These are phyloP conservation scores for Laupala kohalensis DNA, from an alignment of 1,140 invertebrate genomes.

Conservation along the genomic window DNA sequence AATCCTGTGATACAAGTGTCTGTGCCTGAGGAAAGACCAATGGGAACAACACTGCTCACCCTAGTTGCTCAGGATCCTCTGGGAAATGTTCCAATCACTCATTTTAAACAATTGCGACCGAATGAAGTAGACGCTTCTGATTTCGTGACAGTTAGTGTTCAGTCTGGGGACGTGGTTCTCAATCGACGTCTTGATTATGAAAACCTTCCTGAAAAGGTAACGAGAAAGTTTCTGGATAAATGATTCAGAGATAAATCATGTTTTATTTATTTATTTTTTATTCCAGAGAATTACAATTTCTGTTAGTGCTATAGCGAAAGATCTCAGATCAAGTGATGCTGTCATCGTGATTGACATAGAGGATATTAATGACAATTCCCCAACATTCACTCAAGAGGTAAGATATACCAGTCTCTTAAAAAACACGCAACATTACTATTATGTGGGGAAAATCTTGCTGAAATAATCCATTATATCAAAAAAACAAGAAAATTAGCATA, in stretches of 20 bases:
- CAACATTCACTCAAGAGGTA: slow-evolving; percentile 51
- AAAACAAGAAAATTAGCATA: no score
- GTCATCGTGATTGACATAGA: slow-evolving; percentile 53
- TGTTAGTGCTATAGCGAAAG: slow-evolving; percentile 54
- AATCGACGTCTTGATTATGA: slow-evolving; percentile 65
- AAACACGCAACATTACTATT: no score
- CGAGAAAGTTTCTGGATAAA: no score
- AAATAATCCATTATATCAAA: no score
- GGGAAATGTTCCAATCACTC: slow-evolving; percentile 43
- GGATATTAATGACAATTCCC: slow-evolving; percentile 70
- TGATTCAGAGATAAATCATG: slow-evolving; percentile 3
- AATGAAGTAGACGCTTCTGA: slow-evolving; percentile 22
- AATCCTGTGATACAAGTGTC: slow-evolving; percentile 50
- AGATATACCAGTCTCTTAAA: no score
- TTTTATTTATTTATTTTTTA: slow-evolving; percentile 14
- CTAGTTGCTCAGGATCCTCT: slow-evolving; percentile 59
- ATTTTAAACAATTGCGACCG: slow-evolving; percentile 35
- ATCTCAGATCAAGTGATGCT: slow-evolving; percentile 46
- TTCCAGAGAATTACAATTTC: slow-evolving; percentile 46
- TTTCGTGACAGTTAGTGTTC: slow-evolving; percentile 23
- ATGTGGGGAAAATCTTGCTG: no score
- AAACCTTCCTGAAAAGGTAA: slow-evolving; percentile 42
- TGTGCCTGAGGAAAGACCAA: slow-evolving; percentile 61
- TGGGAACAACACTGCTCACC: slow-evolving; percentile 61
- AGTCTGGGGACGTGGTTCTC: slow-evolving; percentile 51